Conservation (phyloP, 2,113 vertebrate genomes). For the Isurus oxyrinchus region DNA sequence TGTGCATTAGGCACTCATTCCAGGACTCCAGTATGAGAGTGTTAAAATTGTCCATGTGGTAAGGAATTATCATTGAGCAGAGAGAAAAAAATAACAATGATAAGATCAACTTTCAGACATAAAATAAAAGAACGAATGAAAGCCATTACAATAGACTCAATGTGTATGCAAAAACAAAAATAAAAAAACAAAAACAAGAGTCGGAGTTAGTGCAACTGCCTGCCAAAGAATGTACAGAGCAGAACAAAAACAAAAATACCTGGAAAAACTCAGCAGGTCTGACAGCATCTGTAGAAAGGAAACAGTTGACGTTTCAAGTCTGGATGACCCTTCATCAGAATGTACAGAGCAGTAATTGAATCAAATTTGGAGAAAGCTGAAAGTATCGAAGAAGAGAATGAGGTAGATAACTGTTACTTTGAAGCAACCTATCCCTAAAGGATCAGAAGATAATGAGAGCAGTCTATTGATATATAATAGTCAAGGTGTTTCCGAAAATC, state of each 20-base stretch:
- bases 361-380: not conserved
- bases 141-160: not conserved
- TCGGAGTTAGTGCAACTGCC: not conserved
- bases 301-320: too few species aligned
- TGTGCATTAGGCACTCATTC: not conserved
- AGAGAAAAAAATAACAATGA: not conserved
- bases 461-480: not conserved
- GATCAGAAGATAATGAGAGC: not conserved
- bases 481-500: not conserved
- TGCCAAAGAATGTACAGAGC: not conserved
- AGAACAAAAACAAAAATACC: too few species aligned
- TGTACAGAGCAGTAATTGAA: not conserved
- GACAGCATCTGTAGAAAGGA: too few species aligned
- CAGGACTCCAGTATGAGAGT: not conserved
- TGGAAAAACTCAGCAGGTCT: too few species aligned
- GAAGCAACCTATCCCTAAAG: not conserved
- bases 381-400: not conserved
- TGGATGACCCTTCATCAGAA: not conserved
- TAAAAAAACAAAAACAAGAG: not conserved
- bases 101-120: not conserved
- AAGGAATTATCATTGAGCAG: not conserved
- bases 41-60: not conserved
- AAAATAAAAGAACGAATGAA: not conserved
- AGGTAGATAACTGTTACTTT: not conserved
- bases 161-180: not conserved